Evolutionary conservation across 2,888 invertebrate genomes (phyloP).

Genomic region (Sinelater perroti): DNA sequence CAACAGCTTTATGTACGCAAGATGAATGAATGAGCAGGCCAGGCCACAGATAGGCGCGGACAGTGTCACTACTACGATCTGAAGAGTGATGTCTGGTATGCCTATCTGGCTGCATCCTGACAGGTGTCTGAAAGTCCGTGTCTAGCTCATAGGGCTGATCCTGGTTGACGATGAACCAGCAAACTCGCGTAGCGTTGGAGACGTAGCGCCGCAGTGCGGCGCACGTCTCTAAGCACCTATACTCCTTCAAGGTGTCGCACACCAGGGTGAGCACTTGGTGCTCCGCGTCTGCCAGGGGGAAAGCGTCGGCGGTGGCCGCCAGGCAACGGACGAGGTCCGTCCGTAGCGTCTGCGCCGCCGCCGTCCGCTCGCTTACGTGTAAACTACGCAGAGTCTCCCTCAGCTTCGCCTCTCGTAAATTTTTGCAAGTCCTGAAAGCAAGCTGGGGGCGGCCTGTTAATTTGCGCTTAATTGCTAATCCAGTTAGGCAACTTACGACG

Average conservation of each 20-base stretch:
- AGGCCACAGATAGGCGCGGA: slow-evolving; percentile 88
- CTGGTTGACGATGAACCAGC: slow-evolving; percentile 87
- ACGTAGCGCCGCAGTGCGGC: slow-evolving; percentile 81
- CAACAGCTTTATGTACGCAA: slow-evolving; percentile 86
- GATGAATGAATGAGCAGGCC: slow-evolving; percentile 79
- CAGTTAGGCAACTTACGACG: slow-evolving; percentile 75
- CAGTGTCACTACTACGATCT: slow-evolving; percentile 76
- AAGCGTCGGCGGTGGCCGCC: slow-evolving; percentile 74
- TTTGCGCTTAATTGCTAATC: slow-evolving; percentile 26
- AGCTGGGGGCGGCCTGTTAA: slow-evolving; percentile 63
- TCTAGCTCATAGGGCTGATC: slow-evolving; percentile 72
- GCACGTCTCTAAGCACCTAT: slow-evolving; percentile 86
- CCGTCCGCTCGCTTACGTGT: slow-evolving; percentile 55
- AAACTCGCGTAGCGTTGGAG: slow-evolving; percentile 82
- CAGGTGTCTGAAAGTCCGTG: slow-evolving; percentile 74
- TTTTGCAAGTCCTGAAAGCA: slow-evolving; percentile 76
- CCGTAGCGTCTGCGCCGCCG: slow-evolving; percentile 57
- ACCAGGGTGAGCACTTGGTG: slow-evolving; percentile 69
- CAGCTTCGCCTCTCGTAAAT: slow-evolving; percentile 77
- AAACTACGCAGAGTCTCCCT: slow-evolving; percentile 71
- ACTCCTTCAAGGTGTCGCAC: slow-evolving; percentile 90
- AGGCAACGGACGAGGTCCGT: slow-evolving; percentile 56
- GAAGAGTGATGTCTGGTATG: slow-evolving; percentile 83
- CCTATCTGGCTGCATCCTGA: slow-evolving; percentile 69
- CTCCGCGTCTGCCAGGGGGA: slow-evolving; percentile 74